A percentile compares a stretch with the other conserved stretches of the same genome.
These are phyloP conservation scores for Ciconia maguari DNA, from an alignment of 2,113 vertebrate species.

Conservation along the genomic window DNA sequence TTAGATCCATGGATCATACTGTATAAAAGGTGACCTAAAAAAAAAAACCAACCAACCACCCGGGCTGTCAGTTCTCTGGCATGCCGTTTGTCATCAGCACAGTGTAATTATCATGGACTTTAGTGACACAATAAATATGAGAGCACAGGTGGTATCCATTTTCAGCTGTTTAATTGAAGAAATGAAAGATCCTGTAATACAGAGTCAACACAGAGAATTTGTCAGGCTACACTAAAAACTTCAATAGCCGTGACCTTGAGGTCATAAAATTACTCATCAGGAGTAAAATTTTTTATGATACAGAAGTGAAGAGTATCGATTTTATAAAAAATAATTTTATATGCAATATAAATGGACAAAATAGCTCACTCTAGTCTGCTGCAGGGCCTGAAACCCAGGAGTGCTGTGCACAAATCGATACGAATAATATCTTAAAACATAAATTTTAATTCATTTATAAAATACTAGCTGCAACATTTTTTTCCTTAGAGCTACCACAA, in stretches of 20 bases:
- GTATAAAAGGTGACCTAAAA: background rate
- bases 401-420: background rate
- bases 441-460: conserved; percentile 9
- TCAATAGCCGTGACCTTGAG: conserved; percentile 33
- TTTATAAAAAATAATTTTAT: conserved; percentile 37
- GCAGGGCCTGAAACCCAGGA: background rate
- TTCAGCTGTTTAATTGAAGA: conserved; percentile 68
- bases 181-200: conserved; percentile 66
- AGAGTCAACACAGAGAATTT: conserved; percentile 50
- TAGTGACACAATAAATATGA: conserved; percentile 55
- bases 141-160: conserved; percentile 66
- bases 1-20: background rate
- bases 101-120: conserved; percentile 56
- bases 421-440: background rate
- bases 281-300: conserved; percentile 33
- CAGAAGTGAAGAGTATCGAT: conserved; percentile 48
- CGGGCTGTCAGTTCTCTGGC: background rate
- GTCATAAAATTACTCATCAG: conserved; percentile 54
- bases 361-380: background rate
- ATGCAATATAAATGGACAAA: background rate
- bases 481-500: background rate
- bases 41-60: background rate
- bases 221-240: conserved; percentile 45
- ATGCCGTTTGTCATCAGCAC: conserved; percentile 56
- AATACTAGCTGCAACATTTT: background rate